phyloP scores from a whole-genome alignment of 2,113 vertebrate species.

The Hemiprocne comata region DNA sequence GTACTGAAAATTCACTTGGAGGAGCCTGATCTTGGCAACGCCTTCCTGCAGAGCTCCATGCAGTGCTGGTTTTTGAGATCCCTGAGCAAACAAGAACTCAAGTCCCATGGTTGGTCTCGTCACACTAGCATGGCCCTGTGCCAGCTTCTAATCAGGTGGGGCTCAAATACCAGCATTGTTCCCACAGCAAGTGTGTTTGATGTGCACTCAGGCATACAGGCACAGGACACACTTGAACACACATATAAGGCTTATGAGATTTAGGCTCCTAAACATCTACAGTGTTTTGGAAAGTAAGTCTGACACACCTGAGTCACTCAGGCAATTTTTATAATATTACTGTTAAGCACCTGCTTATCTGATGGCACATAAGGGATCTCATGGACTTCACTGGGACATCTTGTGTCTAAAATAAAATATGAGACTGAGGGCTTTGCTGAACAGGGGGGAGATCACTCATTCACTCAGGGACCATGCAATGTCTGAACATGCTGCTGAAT shows the following conservation, averaged over 20 bases:
- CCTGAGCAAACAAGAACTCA: background rate
- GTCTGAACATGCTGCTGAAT: background rate
- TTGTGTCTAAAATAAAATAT: background rate
- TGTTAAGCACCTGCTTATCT: background rate
- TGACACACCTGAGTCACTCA: background rate
- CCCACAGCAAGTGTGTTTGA: background rate
- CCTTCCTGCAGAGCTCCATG: background rate
- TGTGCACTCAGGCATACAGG: background rate
- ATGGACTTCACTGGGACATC: background rate
- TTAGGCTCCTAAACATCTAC: background rate
- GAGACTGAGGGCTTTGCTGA: background rate
- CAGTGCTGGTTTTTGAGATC: background rate
- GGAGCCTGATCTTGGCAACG: background rate
- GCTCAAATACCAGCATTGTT: background rate
- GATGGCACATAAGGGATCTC: background rate
- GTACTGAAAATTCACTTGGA: background rate
- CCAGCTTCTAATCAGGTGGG: slow-evolving; percentile 2
- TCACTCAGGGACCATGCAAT: background rate
- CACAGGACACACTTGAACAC: background rate
- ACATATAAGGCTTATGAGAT: background rate
- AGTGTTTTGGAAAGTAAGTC: background rate
- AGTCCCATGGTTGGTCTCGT: fast-evolving
- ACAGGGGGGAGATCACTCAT: background rate
- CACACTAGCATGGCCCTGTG: background rate
- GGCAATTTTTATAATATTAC: background rate